Base-by-base conservation (phyloP, 1,140 invertebrate species). In the Rhagoletis pomonella region DNA sequence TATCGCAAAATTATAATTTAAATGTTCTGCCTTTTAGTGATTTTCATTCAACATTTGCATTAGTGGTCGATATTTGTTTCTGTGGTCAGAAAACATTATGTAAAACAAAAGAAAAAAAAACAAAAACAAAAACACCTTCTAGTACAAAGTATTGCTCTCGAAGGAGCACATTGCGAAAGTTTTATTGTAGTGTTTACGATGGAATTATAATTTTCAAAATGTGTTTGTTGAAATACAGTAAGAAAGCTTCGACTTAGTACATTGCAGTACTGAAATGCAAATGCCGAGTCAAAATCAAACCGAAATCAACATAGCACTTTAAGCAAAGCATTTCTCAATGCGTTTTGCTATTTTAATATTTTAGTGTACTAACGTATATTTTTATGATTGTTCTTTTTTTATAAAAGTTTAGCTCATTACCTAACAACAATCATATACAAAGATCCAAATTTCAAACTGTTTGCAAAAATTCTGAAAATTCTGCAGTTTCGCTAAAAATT, bases 91-190 rank as follows among this genome's bases (percentile, higher is more conserved):
- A 81, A 55, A n/a, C 1, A 50, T 77, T 50, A 77, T 55, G 12
- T 17, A 50, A 6, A 81, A 55, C 6, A 39, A 29, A 64, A 64
- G 1, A 17, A 64, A 64, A n/a, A 64, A 67, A 39, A 67, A 67
- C 6, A 67, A 29, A 62, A 62, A 67, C 29, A 67, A 39, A 19
- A 67, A 81, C 47, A 81, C 73, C 73, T 19, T 81, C 73, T 81
- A 81, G 73, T 81, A 81, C 73, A 81, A 81, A 81, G 5, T 55
- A 42, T 81, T 81, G 73, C 73, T 81, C n/a, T 81, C 10, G 73
- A 81, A 81, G 73, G 47, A 81, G 47, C n/a, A 55, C 73, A 81
- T 81, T 58, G 42, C 73, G 73, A 55, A 81, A 19, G 73, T 81
- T 55, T 81, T 81, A 55, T 81, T 81, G 73, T 81, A 81, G 73